Evolutionary conservation across 2,888 invertebrate species (phyloP), one percentile per base, ranked within the genome.

Genomic region (Barypeithes pellucidus): DNA sequence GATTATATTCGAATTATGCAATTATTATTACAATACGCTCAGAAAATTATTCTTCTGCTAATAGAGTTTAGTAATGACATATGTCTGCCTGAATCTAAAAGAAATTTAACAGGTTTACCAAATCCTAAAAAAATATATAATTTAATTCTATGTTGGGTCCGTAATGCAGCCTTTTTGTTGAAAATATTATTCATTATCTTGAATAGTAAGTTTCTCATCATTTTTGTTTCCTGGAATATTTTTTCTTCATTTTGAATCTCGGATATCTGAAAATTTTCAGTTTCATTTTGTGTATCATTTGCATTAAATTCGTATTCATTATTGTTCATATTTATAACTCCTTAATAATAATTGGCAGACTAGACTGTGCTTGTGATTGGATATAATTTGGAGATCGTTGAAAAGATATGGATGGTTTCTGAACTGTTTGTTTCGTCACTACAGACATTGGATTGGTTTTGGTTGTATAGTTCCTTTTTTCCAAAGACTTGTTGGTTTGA

Each of bases 371-470:
- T 24, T 24, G 24, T 24, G 24, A 5, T 24, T 24, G 24, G 24
- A 24, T 4, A 24, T 24, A 14, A 43, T 14, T 39, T 39, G 3
- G 39, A 12, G 3, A 1, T 43, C 14, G 14, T 43, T 43, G 43
- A 39, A 5, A 39, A 39, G 11, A 12, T 39, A 14, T 43, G 14
- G 4, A n/a, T n/a, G 43, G 43, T 14, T 43, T 43, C 14, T n/a
- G 43, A 14, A 14, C 14, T 14, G 43, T 43, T 5, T 43, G 43
- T 43, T 14, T 43, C 2, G 14, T 43, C 5, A 43, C 43, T 5
- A 43, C 43, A 43, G 14, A 43, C 43, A 43, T 43, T 43, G 5
- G 14, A 43, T 43, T n/a, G 43, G 43, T 43, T 43, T 43, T n/a
- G 43, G 43, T 43, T 43, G 43, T 43, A 43, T 14, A 43, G 43